Evolutionary conservation across 1,140 invertebrate species (phyloP).

Genomic region (Panagrolaimus sp.): DNA sequence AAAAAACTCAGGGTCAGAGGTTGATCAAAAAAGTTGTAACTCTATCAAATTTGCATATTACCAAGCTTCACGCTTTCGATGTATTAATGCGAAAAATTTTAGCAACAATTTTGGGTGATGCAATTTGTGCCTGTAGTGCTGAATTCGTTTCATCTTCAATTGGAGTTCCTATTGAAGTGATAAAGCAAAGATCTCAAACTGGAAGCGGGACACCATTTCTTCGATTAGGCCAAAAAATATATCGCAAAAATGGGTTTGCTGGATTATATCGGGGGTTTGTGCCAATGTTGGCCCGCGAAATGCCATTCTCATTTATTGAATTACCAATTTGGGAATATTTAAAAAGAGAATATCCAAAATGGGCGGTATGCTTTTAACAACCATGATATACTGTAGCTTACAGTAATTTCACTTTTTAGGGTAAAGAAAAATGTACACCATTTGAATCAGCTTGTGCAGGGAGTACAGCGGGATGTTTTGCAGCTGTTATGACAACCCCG

Average conservation of each 20-base stretch:
- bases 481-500: constrained; percentile 63
- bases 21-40: background rate
- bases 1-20: background rate
- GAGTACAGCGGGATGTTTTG: constrained; percentile 50
- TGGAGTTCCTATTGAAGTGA: constrained; percentile 86
- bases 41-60: background rate
- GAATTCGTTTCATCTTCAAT: constrained; percentile 72
- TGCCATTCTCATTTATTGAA: constrained; percentile 91
- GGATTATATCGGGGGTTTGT: constrained; percentile 79
- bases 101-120: constrained; percentile 57
- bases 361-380: background rate
- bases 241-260: constrained; percentile 61
- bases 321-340: constrained; percentile 89
- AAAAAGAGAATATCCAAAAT: constrained; percentile 64
- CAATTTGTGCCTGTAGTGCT: constrained; percentile 41
- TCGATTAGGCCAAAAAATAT: constrained; percentile 67
- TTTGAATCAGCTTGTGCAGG: constrained; percentile 53
- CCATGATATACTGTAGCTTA: background rate
- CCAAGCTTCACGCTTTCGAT: constrained; percentile 29
- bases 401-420: constrained; percentile 24
- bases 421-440: constrained; percentile 32
- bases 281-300: constrained; percentile 81
- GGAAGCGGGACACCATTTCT: constrained; percentile 62
- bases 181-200: constrained; percentile 84
- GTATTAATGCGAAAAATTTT: no score